Evolutionary conservation across 2,888 invertebrate genomes (phyloP).

Genomic region (Idaea dimidiata): DNA sequence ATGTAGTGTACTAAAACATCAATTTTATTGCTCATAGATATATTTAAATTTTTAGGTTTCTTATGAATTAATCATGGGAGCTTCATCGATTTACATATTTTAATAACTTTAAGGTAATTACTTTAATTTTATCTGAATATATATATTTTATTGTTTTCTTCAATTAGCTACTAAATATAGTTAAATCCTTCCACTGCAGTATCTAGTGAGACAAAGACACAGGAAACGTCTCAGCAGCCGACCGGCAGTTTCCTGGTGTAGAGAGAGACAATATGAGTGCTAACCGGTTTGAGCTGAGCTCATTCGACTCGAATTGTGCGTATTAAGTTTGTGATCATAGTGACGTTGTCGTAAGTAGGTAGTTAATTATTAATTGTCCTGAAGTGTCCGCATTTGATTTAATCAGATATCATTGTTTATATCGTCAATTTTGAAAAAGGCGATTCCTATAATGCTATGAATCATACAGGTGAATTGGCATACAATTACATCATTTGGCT

Average conservation of each 20-base stretch:
- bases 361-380: neutral
- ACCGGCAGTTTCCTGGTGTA: constrained; percentile 73
- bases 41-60: neutral
- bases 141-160: neutral
- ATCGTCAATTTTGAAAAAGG: constrained; percentile 2
- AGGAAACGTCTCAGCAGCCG: constrained; percentile 70
- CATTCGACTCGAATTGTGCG: constrained; percentile 53
- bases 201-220: constrained; percentile 62
- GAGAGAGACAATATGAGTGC: constrained; percentile 74
- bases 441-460: constrained; percentile 13
- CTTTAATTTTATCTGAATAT: neutral
- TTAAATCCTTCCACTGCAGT: neutral
- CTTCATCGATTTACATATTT: neutral
- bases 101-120: neutral
- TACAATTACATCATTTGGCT: constrained; percentile 28
- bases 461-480: constrained; percentile 25
- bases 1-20: neutral
- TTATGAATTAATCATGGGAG: neutral
- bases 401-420: constrained; percentile 2
- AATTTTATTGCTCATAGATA: neutral
- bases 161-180: neutral
- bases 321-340: constrained; percentile 44
- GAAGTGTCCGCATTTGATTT: neutral
- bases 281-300: constrained; percentile 72
- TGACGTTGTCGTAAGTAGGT: constrained; percentile 28